phyloP scores from a whole-genome alignment of 2,113 vertebrate species.

The Crotalus horridus region DNA sequence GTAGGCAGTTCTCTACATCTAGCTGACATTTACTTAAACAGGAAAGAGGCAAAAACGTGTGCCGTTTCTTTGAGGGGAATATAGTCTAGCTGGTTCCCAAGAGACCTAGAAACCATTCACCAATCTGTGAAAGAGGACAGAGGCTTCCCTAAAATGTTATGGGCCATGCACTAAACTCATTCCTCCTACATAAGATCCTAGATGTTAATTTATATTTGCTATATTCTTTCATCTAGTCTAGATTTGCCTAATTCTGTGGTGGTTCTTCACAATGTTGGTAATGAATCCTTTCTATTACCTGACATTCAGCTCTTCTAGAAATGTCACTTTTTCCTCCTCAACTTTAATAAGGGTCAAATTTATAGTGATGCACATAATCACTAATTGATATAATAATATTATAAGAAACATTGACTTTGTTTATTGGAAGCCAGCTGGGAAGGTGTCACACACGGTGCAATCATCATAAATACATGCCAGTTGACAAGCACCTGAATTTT shows the following conservation, averaged over 20 bases:
- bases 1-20: slow-evolving; percentile 32
- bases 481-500: too few relatives aligned
- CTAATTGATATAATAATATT: neutral
- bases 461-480: too few relatives aligned
- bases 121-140: neutral
- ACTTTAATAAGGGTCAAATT: neutral
- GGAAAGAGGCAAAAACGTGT: neutral
- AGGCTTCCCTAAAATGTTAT: neutral
- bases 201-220: neutral
- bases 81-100: fast-evolving
- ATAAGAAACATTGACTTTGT: neutral
- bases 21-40: slow-evolving; percentile 22
- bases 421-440: too few relatives aligned
- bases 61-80: neutral
- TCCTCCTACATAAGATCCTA: neutral
- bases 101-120: neutral
- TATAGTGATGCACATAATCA: neutral
- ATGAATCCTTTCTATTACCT: neutral
- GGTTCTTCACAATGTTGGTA: neutral
- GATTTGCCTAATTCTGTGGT: neutral
- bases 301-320: neutral
- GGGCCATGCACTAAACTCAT: too few relatives aligned
- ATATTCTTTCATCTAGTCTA: neutral
- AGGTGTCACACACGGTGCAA: too few relatives aligned
- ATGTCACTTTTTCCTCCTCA: neutral